These are phyloP conservation scores for Drosophila crucigera DNA, from an alignment of 2,888 invertebrate species.

Conservation along the genomic window DNA sequence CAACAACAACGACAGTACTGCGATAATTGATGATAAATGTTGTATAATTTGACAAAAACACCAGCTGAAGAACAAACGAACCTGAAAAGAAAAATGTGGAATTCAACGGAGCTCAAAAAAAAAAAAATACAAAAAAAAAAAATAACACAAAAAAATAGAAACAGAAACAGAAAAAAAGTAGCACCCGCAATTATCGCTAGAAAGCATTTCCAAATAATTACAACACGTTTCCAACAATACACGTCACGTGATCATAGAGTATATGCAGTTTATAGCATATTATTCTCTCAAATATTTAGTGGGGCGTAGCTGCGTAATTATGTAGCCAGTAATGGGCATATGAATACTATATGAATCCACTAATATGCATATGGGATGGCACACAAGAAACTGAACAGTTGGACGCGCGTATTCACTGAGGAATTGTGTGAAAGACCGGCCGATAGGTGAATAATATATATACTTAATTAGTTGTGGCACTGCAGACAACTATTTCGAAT, in stretches of 20 bases:
- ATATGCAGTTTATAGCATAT: conserved; percentile 60
- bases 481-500: neutral
- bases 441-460: neutral
- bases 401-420: neutral
- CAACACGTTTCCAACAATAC: conserved; percentile 59
- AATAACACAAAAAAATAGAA: conserved; percentile 3
- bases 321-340: conserved; percentile 55
- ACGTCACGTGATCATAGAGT: conserved; percentile 31
- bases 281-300: conserved; percentile 45
- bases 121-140: neutral
- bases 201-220: conserved; percentile 79
- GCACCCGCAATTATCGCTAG: conserved; percentile 79
- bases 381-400: conserved; percentile 24
- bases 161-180: conserved; percentile 41
- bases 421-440: neutral
- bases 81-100: conserved; percentile 31
- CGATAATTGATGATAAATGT: conserved; percentile 85
- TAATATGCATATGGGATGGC: neutral
- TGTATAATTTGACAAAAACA: conserved; percentile 82
- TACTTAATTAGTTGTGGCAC: neutral
- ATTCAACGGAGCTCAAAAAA: conserved; percentile 32
- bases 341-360: conserved; percentile 35
- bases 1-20: conserved; percentile 51
- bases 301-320: conserved; percentile 69
- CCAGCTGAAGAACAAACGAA: conserved; percentile 48